Evolutionary conservation across 2,888 invertebrate genomes (phyloP), one percentile per base, ranked within the genome.

Genomic region (Melieria omissa): DNA sequence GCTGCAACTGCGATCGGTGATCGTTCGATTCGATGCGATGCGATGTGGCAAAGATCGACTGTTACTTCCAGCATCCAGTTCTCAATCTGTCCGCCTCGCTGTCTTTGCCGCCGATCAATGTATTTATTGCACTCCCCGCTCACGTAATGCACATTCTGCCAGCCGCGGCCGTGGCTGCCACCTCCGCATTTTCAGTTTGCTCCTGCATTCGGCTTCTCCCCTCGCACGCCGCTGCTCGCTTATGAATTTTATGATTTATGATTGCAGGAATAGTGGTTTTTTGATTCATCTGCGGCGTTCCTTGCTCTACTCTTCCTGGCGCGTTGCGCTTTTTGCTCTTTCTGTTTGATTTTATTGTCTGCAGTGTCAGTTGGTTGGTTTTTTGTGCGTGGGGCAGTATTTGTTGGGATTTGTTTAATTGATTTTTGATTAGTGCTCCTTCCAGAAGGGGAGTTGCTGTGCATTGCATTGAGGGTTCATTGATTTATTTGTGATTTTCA

Each of bases 161-260:
- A 45, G 61, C 46, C 16, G 62, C 16, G 16, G n/a, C 61, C 46
- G 62, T 45, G 62, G 16, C 47, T 47, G 49, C 29, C 46, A 42
- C 49, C 52, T 65, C n/a, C 42, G 54, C 16, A 54, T 16, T 65
- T 52, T 10, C 42, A 14, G 65, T 14, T 54, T 16, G 29, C 62
- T 60, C n/a, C 60, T 16, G 16, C 16, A 52, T 45, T 16, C 61
- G 61, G 42, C 8, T 44, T 29, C 52, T 60, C 47, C 54, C 54
- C 45, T 54, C 46, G 42, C 70, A 71, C 75, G 78, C 75, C 78
- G 75, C 64, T 74, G 73, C 73, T 73, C 76, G 75, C 71, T 76
- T 77, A 75, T 75, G 80, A 84, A 81, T 81, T 83, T 83, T 84
- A 85, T 86, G 85, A 86, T 86, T 85, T 86, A 85, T 83, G 83